phyloP scores from a whole-genome alignment of 2,797 vertebrate species.

The Pipistrellus kuhlii region DNA sequence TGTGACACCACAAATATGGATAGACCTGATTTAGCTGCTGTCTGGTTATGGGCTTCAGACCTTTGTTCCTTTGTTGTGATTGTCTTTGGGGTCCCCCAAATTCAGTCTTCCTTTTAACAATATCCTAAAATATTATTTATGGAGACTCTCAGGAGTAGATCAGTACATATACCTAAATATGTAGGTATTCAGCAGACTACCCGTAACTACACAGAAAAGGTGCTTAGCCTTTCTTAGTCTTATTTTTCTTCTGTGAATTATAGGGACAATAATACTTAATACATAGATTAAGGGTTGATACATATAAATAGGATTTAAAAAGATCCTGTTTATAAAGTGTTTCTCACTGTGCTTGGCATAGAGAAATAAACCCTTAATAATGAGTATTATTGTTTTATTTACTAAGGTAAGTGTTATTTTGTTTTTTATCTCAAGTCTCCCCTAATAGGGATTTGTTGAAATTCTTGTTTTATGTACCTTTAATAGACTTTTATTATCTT shows the following conservation, averaged over 20 bases:
- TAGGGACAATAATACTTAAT: not conserved
- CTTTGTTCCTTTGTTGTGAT: not conserved
- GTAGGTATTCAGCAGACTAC: not conserved
- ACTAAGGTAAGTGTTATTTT: not conserved
- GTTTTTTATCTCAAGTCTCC: not conserved
- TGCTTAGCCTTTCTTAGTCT: not conserved
- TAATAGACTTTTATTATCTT: constrained; percentile 6
- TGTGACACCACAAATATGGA: not conserved
- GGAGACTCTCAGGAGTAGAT: not conserved
- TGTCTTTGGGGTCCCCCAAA: not conserved
- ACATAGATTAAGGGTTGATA: not conserved
- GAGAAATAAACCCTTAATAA: not conserved
- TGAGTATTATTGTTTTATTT: constrained; percentile 1
- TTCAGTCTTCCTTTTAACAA: not conserved
- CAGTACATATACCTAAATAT: not conserved
- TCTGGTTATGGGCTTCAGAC: not conserved
- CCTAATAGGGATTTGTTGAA: not conserved
- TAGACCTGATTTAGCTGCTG: not conserved
- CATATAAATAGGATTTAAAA: not conserved
- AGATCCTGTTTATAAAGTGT: not conserved
- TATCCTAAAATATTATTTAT: not conserved
- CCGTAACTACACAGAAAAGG: not conserved
- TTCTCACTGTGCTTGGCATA: not conserved
- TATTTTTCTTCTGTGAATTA: not conserved
- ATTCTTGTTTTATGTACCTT: not conserved